Evolutionary conservation across 2,888 invertebrate species (phyloP).

Genomic region (Drosophila atroscutellata): DNA sequence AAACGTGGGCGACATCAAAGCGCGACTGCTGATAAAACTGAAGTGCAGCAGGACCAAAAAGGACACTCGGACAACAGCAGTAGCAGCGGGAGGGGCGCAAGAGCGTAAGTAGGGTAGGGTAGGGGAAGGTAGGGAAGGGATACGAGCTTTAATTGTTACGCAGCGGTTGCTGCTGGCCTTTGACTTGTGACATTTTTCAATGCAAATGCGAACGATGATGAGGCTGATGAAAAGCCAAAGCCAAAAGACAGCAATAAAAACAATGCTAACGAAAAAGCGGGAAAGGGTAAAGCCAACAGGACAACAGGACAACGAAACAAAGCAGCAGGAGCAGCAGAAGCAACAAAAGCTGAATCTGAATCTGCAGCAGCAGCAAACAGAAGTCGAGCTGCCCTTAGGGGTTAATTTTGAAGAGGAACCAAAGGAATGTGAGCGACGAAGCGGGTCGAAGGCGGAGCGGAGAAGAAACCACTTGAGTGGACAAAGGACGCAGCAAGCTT

Average conservation of each 20-base stretch:
- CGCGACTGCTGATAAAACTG: slow-evolving; percentile 68
- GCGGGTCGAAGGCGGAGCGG: neutral
- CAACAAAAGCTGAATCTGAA: slow-evolving; percentile 32
- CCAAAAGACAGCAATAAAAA: slow-evolving; percentile 73
- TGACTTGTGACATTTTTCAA: slow-evolving; percentile 79
- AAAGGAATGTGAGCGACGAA: slow-evolving; percentile 57
- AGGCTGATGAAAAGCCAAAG: slow-evolving; percentile 77
- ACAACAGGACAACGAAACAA: slow-evolving; percentile 53
- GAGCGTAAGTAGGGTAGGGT: neutral
- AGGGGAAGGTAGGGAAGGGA: neutral
- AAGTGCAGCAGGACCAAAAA: slow-evolving; percentile 61
- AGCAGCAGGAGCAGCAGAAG: slow-evolving; percentile 25
- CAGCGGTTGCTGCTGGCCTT: slow-evolving; percentile 62
- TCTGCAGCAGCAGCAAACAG: slow-evolving; percentile 15
- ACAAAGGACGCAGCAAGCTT: slow-evolving; percentile 53
- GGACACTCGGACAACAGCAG: slow-evolving; percentile 62
- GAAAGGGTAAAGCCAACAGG: slow-evolving; percentile 26
- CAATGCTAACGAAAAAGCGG: slow-evolving; percentile 13
- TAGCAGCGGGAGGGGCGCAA: neutral
- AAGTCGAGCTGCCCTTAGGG: slow-evolving; percentile 72
- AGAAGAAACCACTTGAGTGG: slow-evolving; percentile 72
- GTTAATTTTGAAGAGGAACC: slow-evolving; percentile 65
- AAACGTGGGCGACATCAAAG: slow-evolving; percentile 61
- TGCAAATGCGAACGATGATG: slow-evolving; percentile 67
- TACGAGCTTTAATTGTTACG: slow-evolving; percentile 67